Percentiles rank a stretch among this genome's conserved stretches.
These are phyloP conservation scores for Accipiter virgatus DNA, from an alignment of 2,113 vertebrate genomes.

Conservation along the genomic window DNA sequence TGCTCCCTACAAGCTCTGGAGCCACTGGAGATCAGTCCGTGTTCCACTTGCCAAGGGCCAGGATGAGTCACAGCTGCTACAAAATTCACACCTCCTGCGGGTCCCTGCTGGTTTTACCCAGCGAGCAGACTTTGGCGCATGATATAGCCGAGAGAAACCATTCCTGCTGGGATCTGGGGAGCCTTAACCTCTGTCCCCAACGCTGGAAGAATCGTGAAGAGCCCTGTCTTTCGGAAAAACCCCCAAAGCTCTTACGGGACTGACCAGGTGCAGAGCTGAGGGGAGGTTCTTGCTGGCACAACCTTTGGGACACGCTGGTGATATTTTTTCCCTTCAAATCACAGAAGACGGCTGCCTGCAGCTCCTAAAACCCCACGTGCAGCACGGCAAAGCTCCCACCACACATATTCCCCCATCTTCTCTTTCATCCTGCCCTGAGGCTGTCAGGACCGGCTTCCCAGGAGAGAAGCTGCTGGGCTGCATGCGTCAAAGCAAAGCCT, in stretches of 20 bases:
- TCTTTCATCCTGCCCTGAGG: background rate
- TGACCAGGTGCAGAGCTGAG: background rate
- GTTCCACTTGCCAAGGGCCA: background rate
- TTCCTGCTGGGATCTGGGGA: background rate
- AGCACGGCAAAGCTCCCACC: background rate
- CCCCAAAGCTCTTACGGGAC: background rate
- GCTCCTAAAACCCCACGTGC: background rate
- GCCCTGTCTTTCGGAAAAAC: background rate
- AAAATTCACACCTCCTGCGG: background rate
- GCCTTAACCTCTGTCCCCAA: background rate
- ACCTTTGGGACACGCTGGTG: background rate
- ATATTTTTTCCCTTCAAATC: background rate
- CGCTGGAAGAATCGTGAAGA: background rate
- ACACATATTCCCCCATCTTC: accelerated
- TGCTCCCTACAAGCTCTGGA: background rate
- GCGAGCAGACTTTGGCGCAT: accelerated
- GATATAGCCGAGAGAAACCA: background rate
- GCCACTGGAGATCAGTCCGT: background rate
- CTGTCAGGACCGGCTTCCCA: background rate
- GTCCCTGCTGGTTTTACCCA: background rate
- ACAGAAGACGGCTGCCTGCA: background rate
- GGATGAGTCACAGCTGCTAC: background rate
- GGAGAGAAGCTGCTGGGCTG: background rate
- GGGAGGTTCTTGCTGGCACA: background rate
- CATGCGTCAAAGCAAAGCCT: background rate